Percentiles rank a stretch among this genome's conserved stretches.
Conservation (phyloP, 1,140 invertebrate genomes). For the Eriocheir sinensis region DNA sequence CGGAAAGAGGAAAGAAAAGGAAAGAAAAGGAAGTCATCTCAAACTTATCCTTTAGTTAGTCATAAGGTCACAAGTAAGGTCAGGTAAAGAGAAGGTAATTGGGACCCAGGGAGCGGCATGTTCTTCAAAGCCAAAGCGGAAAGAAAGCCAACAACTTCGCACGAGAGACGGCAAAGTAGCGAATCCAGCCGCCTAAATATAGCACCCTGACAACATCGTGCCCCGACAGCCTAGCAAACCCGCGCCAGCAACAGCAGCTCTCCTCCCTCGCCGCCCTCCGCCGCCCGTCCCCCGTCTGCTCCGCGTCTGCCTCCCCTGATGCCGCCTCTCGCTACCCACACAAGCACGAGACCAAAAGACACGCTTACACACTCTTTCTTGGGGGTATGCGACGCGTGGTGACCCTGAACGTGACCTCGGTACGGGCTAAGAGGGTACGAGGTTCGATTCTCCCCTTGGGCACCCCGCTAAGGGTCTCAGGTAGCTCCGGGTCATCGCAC, state of each 20-base stretch:
- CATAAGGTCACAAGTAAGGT: too few relatives aligned
- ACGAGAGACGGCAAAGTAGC: too few relatives aligned
- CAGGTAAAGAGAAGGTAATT: too few relatives aligned
- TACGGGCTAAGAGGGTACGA: neutral
- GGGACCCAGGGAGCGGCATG: too few relatives aligned
- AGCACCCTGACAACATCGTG: neutral
- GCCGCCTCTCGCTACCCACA: neutral
- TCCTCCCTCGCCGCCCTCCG: neutral
- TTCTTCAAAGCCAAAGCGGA: too few relatives aligned
- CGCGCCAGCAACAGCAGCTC: constrained; percentile 38
- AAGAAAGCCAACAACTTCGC: too few relatives aligned
- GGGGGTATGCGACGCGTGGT: neutral
- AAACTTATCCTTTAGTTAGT: too few relatives aligned
- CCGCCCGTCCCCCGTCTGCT: neutral
- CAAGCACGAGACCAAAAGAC: neutral
- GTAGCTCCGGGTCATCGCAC: constrained; percentile 32
- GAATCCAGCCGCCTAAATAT: constrained; percentile 36
- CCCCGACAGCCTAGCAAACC: constrained; percentile 29
- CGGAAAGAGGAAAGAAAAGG: too few relatives aligned
- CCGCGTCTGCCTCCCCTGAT: neutral
- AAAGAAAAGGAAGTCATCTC: too few relatives aligned
- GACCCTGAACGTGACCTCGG: neutral
- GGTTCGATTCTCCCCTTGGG: too few relatives aligned
- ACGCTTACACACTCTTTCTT: neutral
- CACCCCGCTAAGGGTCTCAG: too few relatives aligned